Evolutionary conservation across 2,888 invertebrate genomes (phyloP), one percentile per base, ranked within the genome.

Genomic region (Clunio marinus): DNA sequence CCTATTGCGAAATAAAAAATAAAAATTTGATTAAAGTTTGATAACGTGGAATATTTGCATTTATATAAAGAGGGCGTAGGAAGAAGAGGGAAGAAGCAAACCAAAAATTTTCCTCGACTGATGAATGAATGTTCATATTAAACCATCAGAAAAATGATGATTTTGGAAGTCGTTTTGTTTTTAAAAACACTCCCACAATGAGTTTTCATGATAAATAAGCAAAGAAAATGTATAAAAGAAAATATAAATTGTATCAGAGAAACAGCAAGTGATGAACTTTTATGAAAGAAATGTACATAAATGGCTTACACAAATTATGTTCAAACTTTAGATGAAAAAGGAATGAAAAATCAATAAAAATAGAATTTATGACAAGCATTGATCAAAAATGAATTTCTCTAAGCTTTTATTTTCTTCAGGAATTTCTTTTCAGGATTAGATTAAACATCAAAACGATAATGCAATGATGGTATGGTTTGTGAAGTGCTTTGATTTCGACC

Each of bases 271-370:
- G 35, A 32, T 32, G 35, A 5, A 32, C 35, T 32, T 8, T 5
- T 32, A 13, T 32, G 35, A 5, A 32, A n/a, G n/a, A n/a, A 32
- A 32, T 32, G 35, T 32, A 32, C 5, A 32, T 32, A 32, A n/a
- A 32, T 32, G 35, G 35, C 35, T 32, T 32, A 41, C 4, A 15
- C 41, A 41, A 32, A 22, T 51, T 17, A 51, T 51, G 51, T 51
- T 51, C n/a, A 51, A 45, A 51, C 17, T 51, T 51, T 51, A 51
- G 51, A 51, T 13, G 13, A n/a, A 51, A n/a, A 51, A 51, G 17
- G 10, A 51, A n/a, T n/a, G n/a, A 13, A 32, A 32, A 51, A 51
- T 51, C 17, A 51, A 51, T 51, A 51, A 51, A 7, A 51, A 51
- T 17, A 51, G 17, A 22, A 51, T 51, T 51, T 51, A 51, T 22